These are phyloP conservation scores for Dromiciops gliroides DNA, from an alignment of 2,113 vertebrate species.

Conservation along the genomic window DNA sequence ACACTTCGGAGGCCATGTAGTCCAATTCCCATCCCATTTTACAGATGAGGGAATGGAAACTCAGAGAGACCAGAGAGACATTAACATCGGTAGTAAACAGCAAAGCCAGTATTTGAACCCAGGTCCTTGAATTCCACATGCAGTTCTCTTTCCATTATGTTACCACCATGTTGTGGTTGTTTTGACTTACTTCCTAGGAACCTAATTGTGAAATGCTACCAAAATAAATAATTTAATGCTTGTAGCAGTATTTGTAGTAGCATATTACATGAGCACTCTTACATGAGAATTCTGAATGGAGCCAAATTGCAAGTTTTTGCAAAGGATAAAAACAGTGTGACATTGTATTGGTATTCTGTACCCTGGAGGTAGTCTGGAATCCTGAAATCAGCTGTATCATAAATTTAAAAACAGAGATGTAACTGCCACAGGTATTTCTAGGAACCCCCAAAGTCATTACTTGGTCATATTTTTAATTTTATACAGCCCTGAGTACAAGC, in stretches of 20 bases:
- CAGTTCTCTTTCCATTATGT: background rate
- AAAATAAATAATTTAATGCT: conserved; percentile 9
- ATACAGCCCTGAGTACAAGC: conserved; percentile 33
- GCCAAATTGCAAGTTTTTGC: background rate
- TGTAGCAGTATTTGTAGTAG: background rate
- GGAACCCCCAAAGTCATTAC: conserved; percentile 18
- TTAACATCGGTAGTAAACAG: background rate
- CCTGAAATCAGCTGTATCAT: conserved; percentile 7
- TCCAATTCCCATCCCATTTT: background rate
- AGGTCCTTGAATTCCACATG: background rate
- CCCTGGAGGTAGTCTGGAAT: background rate
- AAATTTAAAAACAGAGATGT: conserved; percentile 32
- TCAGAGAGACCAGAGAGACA: background rate
- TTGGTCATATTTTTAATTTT: conserved; percentile 30
- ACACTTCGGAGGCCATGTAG: background rate
- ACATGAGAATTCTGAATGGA: conserved; percentile 1
- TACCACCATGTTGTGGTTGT: background rate
- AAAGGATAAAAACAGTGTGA: background rate
- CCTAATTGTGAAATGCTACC: conserved; percentile 18
- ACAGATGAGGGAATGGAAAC: background rate
- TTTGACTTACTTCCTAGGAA: background rate
- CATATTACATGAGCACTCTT: conserved; percentile 8
- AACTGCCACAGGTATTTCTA: conserved; percentile 36
- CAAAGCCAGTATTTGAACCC: background rate
- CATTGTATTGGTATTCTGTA: background rate